Evolutionary conservation across 2,113 vertebrate species (phyloP).

Genomic region (Tapirus terrestris): DNA sequence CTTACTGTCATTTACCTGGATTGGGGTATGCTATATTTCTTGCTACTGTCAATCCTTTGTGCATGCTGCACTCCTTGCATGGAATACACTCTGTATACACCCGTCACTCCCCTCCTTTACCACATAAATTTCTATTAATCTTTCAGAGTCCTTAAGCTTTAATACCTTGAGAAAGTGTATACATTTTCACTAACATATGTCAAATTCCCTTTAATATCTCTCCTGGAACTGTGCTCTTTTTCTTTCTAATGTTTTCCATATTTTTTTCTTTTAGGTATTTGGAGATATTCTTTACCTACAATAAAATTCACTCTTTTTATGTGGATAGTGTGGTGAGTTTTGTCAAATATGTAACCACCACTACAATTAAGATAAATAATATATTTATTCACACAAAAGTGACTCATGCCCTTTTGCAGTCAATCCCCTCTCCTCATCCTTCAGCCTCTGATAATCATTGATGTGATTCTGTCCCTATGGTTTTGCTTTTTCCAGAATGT

Average conservation of each 20-base stretch:
- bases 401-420: background rate
- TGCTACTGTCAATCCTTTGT: background rate
- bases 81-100: rapidly evolving
- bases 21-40: background rate
- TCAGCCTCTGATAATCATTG: background rate
- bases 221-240: background rate
- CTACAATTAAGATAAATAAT: background rate
- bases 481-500: constrained; percentile 14
- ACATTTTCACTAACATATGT: background rate
- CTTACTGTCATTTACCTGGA: background rate
- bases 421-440: background rate
- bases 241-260: background rate
- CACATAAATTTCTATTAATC: background rate
- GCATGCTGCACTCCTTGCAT: background rate
- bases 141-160: background rate
- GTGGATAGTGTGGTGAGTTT: background rate
- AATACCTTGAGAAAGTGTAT: background rate
- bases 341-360: background rate
- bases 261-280: background rate
- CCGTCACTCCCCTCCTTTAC: background rate
- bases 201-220: background rate
- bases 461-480: background rate
- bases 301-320: background rate
- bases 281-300: background rate
- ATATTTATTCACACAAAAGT: background rate